phyloP scores from a whole-genome alignment of 2,888 invertebrate species.

The Andrena flavipes region DNA sequence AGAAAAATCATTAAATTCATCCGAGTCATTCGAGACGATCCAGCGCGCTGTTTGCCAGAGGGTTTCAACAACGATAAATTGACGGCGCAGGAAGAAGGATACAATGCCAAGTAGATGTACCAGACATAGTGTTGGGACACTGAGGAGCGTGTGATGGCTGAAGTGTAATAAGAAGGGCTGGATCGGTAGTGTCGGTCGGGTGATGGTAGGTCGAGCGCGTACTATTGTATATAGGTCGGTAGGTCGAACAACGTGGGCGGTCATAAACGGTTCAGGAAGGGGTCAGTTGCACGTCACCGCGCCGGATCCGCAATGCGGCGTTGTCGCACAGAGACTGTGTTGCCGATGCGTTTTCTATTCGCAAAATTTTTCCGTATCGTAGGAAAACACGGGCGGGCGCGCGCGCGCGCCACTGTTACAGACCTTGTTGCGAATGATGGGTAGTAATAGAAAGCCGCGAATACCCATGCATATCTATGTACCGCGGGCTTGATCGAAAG shows the following conservation, averaged over 20 bases:
- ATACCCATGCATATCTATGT: too few relatives aligned
- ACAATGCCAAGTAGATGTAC: too few relatives aligned
- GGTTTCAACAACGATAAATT: too few relatives aligned
- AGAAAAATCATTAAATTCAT: not conserved
- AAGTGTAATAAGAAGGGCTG: conserved; percentile 9
- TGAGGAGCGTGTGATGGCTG: not conserved
- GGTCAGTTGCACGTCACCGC: conserved; percentile 80
- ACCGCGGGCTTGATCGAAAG: too few relatives aligned
- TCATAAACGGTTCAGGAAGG: conserved; percentile 64
- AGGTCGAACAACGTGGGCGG: conserved; percentile 63
- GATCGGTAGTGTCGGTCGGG: conserved; percentile 16
- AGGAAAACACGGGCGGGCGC: too few relatives aligned
- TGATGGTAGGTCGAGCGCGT: conserved; percentile 48
- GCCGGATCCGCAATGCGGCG: conserved; percentile 84
- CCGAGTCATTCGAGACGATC: too few relatives aligned
- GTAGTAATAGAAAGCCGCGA: too few relatives aligned
- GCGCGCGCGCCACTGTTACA: too few relatives aligned
- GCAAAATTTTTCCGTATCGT: not conserved
- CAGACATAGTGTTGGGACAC: too few relatives aligned
- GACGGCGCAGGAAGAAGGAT: too few relatives aligned
- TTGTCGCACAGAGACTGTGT: conserved; percentile 72
- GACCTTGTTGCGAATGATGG: not conserved
- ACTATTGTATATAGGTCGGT: conserved; percentile 56
- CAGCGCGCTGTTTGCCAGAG: too few relatives aligned
- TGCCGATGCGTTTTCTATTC: conserved; percentile 21